Evolutionary conservation across 2,888 invertebrate species (phyloP), one percentile per base, ranked within the genome.

Genomic region (Ophonus ardosiacus): DNA sequence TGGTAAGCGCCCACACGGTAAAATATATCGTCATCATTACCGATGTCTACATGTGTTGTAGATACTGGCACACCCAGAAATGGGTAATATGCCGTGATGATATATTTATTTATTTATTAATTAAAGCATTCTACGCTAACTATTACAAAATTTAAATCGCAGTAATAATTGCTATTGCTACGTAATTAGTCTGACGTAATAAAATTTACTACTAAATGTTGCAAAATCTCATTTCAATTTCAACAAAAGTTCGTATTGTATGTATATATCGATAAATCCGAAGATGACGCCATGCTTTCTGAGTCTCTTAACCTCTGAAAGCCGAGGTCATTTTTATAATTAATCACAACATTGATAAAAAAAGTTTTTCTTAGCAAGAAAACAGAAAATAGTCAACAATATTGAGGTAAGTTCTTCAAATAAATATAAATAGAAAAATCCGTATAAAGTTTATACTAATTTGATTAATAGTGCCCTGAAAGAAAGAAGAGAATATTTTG

Each of bases 281-380:
- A 38, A 68, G 68, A 68, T 68, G 68, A 68, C 68, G 68, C 38
- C 68, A 68, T 68, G 15, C 81, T 10, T 40, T 81, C 81, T 43
- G 38, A 56, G 65, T 18, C 18, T 43, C 51, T 51, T 40, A 81
- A 65, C 51, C 18, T 38, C 38, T 43, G 24, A 61, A 59, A 63
- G 18, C 57, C 40, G 81, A 81, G 65, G 81, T 81, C 81, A 81
- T n/a, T 65, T 21, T 31, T 31, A 51, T 65, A 81, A 65, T 81
- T 65, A 81, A 18, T 51, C 65, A 24, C 40, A 51, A 43, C 51
- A 21, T 65, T 81, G 68, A 81, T 65, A 81, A 65, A 81, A 65
- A 63, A 68, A 13, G 43, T 43, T 0, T 13, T 51, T 51, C 10
- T 43, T 43, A 43, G 7, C 2, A 43, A 10, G 8, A 43, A 43